Base-by-base conservation (phyloP, 2,113 vertebrate genomes). In the Marcusenius ussheri region DNA sequence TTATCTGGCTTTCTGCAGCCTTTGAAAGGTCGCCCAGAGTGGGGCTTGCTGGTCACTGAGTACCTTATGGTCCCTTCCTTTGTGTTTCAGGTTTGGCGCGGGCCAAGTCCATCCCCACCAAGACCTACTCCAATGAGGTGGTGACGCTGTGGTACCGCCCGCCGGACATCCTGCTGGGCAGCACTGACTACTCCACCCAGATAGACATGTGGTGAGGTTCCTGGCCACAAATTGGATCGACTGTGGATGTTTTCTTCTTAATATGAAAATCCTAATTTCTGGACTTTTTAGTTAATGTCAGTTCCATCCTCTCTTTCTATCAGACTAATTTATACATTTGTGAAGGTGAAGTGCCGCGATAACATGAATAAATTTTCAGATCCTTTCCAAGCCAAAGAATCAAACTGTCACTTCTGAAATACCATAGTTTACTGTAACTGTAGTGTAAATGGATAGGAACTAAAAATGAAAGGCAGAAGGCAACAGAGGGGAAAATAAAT, bases 141-240 rank as follows among this genome's bases (percentile, higher is more conserved):
- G 97, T 98, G 91, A 98, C 97, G 0, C 94, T 98, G 88, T 98
- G 97, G 97, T 98, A 98, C 93, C 95, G 97, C 10, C 97, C 97
- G 0, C 97, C 97, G 0, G 97, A 98, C 92, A 97, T 98, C 91
- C 93, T 98, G 19, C 92, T 98, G 58, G 97, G 97, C 90, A 98
- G 97, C 93, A 98, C 97, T 0, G 97, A 98, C 91, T 98, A 98
- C 90, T 98, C 97, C 45, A 98, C 97, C 3, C 97, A 97, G 94
- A 98, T 98, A 83, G 97, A 98, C 94, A 98, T 98, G 97, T 98
- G 97, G 97, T 98, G 42, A 95, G 95, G 2, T 62, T 19, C 27
- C 3, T 8, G 19, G 80, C 1, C 39, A 77, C 35, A 17, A 2
- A 39, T 3, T 77, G 15, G 31, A 77, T 3, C 39, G 84, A 31